Base-by-base conservation (phyloP, 2,888 invertebrate genomes). In the Germaria angustata region DNA sequence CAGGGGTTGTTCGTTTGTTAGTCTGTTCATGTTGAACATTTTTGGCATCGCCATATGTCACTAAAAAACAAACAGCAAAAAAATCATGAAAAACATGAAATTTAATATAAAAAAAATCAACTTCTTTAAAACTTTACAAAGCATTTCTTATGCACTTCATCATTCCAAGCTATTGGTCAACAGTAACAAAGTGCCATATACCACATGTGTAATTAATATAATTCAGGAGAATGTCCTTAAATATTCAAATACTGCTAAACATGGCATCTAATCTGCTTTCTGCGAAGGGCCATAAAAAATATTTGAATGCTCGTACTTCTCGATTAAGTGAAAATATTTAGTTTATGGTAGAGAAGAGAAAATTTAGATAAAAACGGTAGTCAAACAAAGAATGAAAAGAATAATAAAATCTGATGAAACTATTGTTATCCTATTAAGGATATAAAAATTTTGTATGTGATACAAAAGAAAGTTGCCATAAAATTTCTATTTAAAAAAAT, bases 391-490 rank as follows among this genome's bases (percentile, higher is more conserved):
- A 15, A 9, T 9, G 17, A 55, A 22, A 22, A 7, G 9, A 36
- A 39, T 22, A 36, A 68, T 34, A 20, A 49, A 63, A 71, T 63
- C n/a, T n/a, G n/a, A 17, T 57, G 9, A 71, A 57, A 41, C 13
- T 66, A 39, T 36, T 57, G 55, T 66, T 55, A 20, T 65, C 20
- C 28, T 17, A 39, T 36, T 20, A 49, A 49, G 75, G 63, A 76
- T 57, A 51, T 13, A 41, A 32, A 53, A 53, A 55, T 32, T 3
- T 15, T 17, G 5, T 39, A 17, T 20, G 22, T 6, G 17, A 44
- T 34, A 41, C 32, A 59, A 59, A 51, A 59, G 15, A 59, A 39
- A 41, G 32, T 59, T 59, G 32, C 17, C 17, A 41, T 39, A 34
- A 51, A 51, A 68, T 46, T 57, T 55, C 17, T n/a, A 36, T 59